A percentile compares a stretch with the other conserved stretches of the same genome.
Conservation (phyloP, 1,140 invertebrate genomes). For the Procambarus clarkii region DNA sequence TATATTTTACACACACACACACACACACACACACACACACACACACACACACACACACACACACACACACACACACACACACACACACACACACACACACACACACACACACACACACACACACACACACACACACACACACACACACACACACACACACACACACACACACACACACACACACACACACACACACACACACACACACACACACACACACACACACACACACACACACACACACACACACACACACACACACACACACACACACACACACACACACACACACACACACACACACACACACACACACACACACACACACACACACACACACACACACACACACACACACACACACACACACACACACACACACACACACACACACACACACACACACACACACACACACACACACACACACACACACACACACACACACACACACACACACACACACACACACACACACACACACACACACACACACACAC, state of each 20-base stretch:
- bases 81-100: constrained; percentile 24
- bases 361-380: neutral
- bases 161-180: constrained; percentile 23
- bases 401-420: neutral
- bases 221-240: constrained; percentile 14
- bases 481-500: neutral
- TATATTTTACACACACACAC: too few species aligned
- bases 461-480: neutral
- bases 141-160: constrained; percentile 23
- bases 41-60: constrained; percentile 23
- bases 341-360: neutral
- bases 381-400: neutral
- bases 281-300: too few species aligned
- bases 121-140: constrained; percentile 13
- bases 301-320: too few species aligned
- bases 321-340: constrained; percentile 9
- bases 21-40: too few species aligned
- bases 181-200: constrained; percentile 17
- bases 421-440: neutral
- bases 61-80: constrained; percentile 21
- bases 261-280: too few species aligned
- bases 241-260: too few species aligned
- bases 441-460: neutral
- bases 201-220: constrained; percentile 4
- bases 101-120: constrained; percentile 20